Evolutionary conservation across 2,797 vertebrate genomes (phyloP).

Genomic region (Macropus fuliginosus): DNA sequence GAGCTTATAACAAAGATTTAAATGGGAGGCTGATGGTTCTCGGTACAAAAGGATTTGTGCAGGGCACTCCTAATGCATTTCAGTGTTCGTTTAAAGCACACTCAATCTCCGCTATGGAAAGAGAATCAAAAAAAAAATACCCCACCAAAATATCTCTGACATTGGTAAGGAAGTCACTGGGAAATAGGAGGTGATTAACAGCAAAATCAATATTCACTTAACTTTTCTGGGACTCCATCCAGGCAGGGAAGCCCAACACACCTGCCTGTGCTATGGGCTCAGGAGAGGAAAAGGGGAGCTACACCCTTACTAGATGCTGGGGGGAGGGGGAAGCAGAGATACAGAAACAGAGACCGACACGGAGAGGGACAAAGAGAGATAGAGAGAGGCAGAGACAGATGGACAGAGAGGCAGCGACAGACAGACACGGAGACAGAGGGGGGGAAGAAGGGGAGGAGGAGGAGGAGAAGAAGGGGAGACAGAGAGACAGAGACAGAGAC

Average conservation of each 20-base stretch:
- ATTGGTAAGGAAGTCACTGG: neutral
- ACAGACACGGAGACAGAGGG: neutral
- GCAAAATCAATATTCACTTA: neutral
- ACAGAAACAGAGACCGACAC: neutral
- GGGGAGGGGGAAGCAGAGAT: rapidly evolving
- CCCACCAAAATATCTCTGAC: neutral
- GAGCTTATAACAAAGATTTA: neutral
- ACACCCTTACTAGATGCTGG: neutral
- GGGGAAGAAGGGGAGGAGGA: rapidly evolving
- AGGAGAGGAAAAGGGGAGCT: neutral
- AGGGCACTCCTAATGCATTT: neutral
- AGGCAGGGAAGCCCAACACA: neutral
- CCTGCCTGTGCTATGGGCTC: neutral
- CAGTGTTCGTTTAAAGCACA: neutral
- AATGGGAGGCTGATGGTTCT: neutral
- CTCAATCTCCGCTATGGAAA: neutral
- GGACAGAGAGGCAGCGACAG: neutral
- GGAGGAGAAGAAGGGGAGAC: rapidly evolving
- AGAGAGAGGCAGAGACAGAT: neutral
- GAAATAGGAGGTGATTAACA: neutral
- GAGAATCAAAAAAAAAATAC: neutral
- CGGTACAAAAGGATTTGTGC: neutral
- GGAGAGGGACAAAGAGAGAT: neutral
- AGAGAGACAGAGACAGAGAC: neutral
- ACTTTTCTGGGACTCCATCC: neutral